Base-by-base conservation (phyloP, 1,140 invertebrate genomes). In the Trichoplusia ni region DNA sequence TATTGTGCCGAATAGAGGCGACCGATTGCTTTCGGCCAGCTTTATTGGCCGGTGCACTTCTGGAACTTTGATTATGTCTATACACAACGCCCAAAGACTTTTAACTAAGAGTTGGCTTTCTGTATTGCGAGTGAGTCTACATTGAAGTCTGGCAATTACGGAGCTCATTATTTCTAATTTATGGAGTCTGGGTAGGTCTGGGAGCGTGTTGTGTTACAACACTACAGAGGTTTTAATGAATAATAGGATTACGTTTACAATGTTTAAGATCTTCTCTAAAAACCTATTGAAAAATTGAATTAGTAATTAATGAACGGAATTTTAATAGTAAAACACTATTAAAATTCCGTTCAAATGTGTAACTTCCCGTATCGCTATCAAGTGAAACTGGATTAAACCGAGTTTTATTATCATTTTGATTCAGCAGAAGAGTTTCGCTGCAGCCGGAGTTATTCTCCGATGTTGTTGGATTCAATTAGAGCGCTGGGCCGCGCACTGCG, bases 391-490 rank as follows among this genome's bases (percentile, higher is more conserved):
- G 13, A 14, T 40, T 49, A 40, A 62, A 53, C 9, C 25, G 19
- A 25, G 40, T 31, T 58, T 23, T 23, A 27, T 31, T 46, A 42
- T 62, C 7, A 49, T 49, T 54, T 49, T 73, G 71, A 82, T 77
- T 77, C 71, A 73, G 54, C 69, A 76, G 76, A 81, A 84, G 75
- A 81, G 79, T 79, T 80, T 75, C 49, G 47, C 61, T 77, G 73
- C 74, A 82, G 73, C 69, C 58, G 67, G 67, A 77, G 75, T 77
- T 82, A 79, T 78, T 81, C 79, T 56, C 67, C 75, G 54, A 81
- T 80, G 81, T 77, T 79, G 77, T 75, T 73, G 75, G 81, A 86
- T 84, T 81, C 74, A 86, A 86, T 86, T 86, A 86, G 78, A 60
- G 76, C 77, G 75, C 73, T 67, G 66, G 74, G 67, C 75, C 46